phyloP scores from a whole-genome alignment of 2,113 vertebrate species.

The Psammodynastes pulverulentus region DNA sequence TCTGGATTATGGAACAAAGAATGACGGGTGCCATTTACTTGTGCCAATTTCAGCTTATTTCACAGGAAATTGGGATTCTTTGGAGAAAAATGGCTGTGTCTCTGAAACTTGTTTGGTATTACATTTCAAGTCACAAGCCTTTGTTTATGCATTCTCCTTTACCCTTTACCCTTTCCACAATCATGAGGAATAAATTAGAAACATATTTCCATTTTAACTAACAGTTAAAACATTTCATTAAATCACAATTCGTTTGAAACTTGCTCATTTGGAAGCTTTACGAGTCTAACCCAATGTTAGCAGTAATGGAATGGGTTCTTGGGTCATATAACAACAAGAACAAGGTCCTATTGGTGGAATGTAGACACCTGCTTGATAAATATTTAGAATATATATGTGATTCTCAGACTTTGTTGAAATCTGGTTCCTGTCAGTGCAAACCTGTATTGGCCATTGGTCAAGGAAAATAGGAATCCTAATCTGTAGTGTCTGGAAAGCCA shows the following conservation, averaged over 20 bases:
- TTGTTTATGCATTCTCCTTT: neutral
- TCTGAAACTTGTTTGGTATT: neutral
- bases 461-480: neutral
- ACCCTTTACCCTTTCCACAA: neutral
- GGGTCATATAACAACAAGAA: neutral
- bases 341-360: neutral
- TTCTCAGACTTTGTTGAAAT: neutral
- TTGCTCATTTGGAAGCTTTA: neutral
- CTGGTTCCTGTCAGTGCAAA: neutral
- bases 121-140: neutral
- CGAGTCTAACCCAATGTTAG: neutral
- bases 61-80: neutral
- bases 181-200: neutral
- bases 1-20: neutral
- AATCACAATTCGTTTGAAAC: neutral
- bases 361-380: neutral
- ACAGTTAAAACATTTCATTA: neutral
- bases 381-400: neutral
- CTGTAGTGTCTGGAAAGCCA: neutral
- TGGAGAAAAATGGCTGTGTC: neutral
- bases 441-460: neutral
- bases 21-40: neutral
- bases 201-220: neutral
- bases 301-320: neutral
- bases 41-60: neutral